These are phyloP conservation scores for Copidosoma aretas DNA, from an alignment of 2,888 invertebrate species.

Conservation along the genomic window DNA sequence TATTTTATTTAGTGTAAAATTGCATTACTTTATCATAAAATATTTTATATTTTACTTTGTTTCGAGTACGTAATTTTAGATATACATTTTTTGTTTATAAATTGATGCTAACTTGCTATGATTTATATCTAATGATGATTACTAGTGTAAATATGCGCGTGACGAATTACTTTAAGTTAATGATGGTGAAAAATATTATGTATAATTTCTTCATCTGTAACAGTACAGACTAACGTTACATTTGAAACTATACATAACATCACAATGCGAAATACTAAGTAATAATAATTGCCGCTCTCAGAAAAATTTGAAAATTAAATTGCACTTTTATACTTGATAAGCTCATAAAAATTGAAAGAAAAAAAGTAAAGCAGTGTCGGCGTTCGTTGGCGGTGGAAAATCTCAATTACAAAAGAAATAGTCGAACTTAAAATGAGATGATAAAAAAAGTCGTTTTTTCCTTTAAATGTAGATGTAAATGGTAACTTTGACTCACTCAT, in stretches of 20 bases:
- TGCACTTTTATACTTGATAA: no score
- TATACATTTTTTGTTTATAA: conserved; percentile 26
- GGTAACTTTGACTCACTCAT: conserved; percentile 62
- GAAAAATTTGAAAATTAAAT: no score
- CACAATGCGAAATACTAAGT: no score
- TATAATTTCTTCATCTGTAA: no score
- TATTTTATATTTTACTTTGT: conserved; percentile 29
- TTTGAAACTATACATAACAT: no score
- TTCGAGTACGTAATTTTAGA: conserved; percentile 28
- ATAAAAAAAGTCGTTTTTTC: conserved; percentile 58
- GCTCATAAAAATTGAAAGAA: conserved; percentile 16
- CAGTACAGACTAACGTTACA: no score
- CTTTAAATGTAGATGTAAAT: conserved; percentile 60
- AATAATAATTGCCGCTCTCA: no score
- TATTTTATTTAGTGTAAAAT: conserved; percentile 30
- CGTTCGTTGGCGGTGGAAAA: conserved; percentile 56
- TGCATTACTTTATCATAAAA: conserved; percentile 36
- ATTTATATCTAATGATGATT: conserved; percentile 29
- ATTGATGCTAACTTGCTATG: conserved; percentile 33
- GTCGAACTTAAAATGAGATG: conserved; percentile 59
- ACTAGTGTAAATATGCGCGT: conserved; percentile 15
- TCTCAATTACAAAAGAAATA: conserved; percentile 61
- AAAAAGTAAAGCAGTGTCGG: conserved; percentile 28
- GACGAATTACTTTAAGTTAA: conserved; percentile 29
- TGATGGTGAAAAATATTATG: no score